Base-by-base conservation (phyloP, 2,113 vertebrate genomes). In the Apteryx owenii region DNA sequence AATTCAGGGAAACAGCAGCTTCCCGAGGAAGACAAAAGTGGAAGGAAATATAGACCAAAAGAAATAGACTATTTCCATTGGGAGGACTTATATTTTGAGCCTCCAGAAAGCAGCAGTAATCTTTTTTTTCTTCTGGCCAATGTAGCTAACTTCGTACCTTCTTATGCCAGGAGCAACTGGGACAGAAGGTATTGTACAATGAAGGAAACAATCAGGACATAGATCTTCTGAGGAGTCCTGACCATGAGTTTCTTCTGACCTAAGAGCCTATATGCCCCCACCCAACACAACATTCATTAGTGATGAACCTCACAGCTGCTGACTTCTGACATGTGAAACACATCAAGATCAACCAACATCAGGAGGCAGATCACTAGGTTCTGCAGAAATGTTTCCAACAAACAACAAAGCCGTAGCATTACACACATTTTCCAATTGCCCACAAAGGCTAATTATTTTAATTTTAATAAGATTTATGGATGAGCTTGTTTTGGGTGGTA, bases 121-220 rank as follows among this genome's bases (percentile, higher is more conserved):
- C 2, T 46, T 40, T 78, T 90, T 66, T 65, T 44, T 81, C 61
- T 15, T 69, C 44, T 46, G 46, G 23, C 5, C 28, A 16, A n/a
- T 69, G 9, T 31, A 64, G 22, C 7, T 15, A 85, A 60, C 9
- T 20, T 12, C 0, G 19, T 81, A 28, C 64, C 26, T 71, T 68
- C 23, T 73, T 58, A 51, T 7, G 6, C 4, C 17, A 72, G 29
- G 20, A 85, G 60, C 50, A 71, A 46, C 5, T 33, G 46, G 15
- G 7, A 28, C 2, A 44, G 21, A 23, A 2, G n/a, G 9, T 13
- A 3, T 33, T 72, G 10, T n/a, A 38, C 2, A 5, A 4, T 17
- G 9, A 10, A 31, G 20, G 48, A 50, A 80, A 80, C 13, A 23
- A 33, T 38, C 23, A 62, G 13, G 7, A 38, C 3, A 0, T 46